phyloP scores from a whole-genome alignment of 2,888 invertebrate genomes.

The Conchocele bisecta region DNA sequence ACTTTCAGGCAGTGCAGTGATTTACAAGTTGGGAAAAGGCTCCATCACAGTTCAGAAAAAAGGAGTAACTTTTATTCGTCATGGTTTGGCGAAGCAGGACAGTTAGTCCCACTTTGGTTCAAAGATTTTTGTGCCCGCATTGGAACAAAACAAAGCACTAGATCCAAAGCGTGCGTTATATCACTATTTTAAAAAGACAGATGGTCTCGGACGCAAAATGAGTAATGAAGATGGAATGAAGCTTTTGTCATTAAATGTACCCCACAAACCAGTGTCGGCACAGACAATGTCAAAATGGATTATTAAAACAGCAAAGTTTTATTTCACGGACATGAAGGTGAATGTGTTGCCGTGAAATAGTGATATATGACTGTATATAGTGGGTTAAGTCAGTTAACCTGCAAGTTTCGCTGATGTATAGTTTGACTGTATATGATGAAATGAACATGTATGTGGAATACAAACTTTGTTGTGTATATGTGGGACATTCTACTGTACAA shows the following conservation, averaged over 20 bases:
- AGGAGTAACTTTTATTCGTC: slow-evolving; percentile 14
- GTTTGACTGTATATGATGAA: too few relatives aligned
- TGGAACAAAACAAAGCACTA: slow-evolving; percentile 10
- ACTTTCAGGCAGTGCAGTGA: too few relatives aligned
- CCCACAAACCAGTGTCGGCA: slow-evolving; percentile 15
- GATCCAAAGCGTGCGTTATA: too few relatives aligned
- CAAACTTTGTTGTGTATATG: too few relatives aligned
- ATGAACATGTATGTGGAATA: too few relatives aligned
- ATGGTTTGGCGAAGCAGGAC: slow-evolving; percentile 18
- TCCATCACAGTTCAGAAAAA: slow-evolving; percentile 6
- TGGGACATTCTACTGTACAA: too few relatives aligned
- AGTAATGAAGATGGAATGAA: background rate
- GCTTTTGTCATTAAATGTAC: slow-evolving; percentile 10
- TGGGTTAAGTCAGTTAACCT: too few relatives aligned
- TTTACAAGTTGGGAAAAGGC: slow-evolving; percentile 26
- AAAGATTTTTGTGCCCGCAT: slow-evolving; percentile 17
- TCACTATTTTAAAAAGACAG: too few relatives aligned
- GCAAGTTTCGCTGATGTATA: too few relatives aligned
- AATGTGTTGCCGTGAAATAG: too few relatives aligned
- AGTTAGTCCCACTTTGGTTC: slow-evolving; percentile 5
- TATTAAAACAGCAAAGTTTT: slow-evolving; percentile 14
- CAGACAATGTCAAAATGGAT: slow-evolving; percentile 26
- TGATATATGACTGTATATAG: too few relatives aligned
- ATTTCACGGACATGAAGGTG: slow-evolving; percentile 10
- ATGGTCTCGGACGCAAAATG: too few relatives aligned